These are phyloP conservation scores for Penaeus chinensis DNA, from an alignment of 1,140 invertebrate species.

Conservation along the genomic window DNA sequence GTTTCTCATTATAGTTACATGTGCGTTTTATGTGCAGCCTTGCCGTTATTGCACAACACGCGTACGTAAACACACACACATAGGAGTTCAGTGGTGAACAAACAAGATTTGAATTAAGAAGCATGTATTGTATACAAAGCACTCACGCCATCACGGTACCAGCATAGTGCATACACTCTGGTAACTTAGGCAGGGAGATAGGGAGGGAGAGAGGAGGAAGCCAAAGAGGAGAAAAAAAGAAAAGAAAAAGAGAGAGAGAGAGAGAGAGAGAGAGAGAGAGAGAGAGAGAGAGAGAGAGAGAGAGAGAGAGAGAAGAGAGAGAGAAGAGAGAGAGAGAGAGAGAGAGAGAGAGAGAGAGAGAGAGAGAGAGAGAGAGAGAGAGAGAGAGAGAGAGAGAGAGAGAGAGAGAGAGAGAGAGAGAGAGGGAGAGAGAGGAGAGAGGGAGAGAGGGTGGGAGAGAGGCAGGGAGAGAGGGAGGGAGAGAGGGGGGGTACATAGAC, in stretches of 20 bases:
- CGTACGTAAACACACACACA: too few relatives aligned
- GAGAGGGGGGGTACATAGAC: not conserved
- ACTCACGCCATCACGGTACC: too few relatives aligned
- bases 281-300: not conserved
- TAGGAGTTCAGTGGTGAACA: too few relatives aligned
- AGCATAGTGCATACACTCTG: not conserved
- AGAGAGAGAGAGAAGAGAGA: not conserved
- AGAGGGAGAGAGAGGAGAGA: not conserved
- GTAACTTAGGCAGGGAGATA: not conserved
- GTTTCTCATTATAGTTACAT: too few relatives aligned
- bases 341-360: not conserved
- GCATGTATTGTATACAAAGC: too few relatives aligned
- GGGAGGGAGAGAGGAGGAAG: not conserved
- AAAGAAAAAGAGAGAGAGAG: not conserved
- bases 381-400: not conserved
- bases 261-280: not conserved
- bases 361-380: not conserved
- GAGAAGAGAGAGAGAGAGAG: too few relatives aligned
- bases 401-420: not conserved
- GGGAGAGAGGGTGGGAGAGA: not conserved
- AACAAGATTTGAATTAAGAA: too few relatives aligned
- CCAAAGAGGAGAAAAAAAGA: not conserved
- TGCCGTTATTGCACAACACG: too few relatives aligned
- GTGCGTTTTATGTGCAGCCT: too few relatives aligned
- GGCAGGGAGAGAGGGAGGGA: not conserved